Percentiles rank a stretch among this genome's conserved stretches.
Evolutionary conservation across 2,797 vertebrate genomes (phyloP).

Genomic region (Xenentodon cancila): DNA sequence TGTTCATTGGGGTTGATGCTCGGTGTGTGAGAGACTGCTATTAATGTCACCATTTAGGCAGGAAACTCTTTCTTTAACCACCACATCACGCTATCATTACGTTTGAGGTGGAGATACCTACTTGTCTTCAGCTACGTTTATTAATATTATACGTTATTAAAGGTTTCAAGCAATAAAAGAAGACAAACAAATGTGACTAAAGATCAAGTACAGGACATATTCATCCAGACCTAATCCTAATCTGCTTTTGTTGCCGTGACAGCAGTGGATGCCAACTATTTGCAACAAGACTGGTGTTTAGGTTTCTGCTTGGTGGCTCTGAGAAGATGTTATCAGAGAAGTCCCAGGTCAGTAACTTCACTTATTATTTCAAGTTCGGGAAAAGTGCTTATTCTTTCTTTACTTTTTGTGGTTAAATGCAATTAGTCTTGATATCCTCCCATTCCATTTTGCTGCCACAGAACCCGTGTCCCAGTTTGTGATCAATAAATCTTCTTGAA

Average conservation of each 20-base stretch:
- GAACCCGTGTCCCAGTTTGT: constrained; percentile 12
- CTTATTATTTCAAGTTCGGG: constrained; percentile 21
- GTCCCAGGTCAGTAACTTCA: constrained; percentile 12
- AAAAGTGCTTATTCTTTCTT: constrained; percentile 11
- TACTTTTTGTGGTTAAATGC: constrained; percentile 11
- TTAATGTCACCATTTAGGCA: neutral
- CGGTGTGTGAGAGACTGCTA: too few species aligned
- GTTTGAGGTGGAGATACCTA: too few species aligned
- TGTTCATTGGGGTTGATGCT: too few species aligned
- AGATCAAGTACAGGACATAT: constrained; percentile 12
- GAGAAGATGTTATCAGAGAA: constrained; percentile 13
- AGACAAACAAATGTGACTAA: neutral
- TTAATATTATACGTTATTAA: neutral
- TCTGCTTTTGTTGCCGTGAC: too few species aligned
- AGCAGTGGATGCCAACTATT: constrained; percentile 38
- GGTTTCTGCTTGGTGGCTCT: constrained; percentile 23
- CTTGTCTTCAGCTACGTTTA: too few species aligned
- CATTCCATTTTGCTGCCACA: constrained; percentile 17
- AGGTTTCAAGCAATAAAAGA: neutral
- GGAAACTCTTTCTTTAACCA: too few species aligned
- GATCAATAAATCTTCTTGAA: constrained; percentile 37
- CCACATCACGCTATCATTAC: too few species aligned
- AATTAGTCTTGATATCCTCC: neutral
- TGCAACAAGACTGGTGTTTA: constrained; percentile 21
- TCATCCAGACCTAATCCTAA: constrained; percentile 14